Evolutionary conservation across 2,888 invertebrate genomes (phyloP).

Genomic region (Lottia gigantea): DNA sequence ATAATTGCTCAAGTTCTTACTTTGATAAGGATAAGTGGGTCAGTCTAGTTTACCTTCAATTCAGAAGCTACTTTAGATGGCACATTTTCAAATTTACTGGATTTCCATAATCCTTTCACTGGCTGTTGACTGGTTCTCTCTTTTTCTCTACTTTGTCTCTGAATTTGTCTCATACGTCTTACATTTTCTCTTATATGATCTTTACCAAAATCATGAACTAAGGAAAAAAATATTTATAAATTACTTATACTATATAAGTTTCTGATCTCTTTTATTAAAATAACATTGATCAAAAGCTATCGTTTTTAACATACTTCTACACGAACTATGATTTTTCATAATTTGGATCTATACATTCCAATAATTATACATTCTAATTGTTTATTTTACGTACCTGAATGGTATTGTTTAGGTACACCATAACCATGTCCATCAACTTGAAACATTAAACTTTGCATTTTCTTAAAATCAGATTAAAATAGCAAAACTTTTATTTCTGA

Average conservation of each 20-base stretch:
- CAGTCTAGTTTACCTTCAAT: conserved; percentile 40
- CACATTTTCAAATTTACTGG: conserved; percentile 63
- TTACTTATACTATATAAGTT: not conserved
- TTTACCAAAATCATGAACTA: conserved; percentile 47
- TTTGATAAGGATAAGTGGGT: no score
- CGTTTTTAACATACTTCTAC: no score
- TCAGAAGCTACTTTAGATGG: conserved; percentile 61
- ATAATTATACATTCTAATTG: no score
- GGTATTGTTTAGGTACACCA: conserved; percentile 37
- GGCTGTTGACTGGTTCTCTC: conserved; percentile 57
- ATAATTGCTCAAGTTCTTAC: no score
- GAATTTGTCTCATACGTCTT: conserved; percentile 65
- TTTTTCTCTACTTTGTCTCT: conserved; percentile 52
- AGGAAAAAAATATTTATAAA: conserved; percentile 9
- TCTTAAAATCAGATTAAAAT: not conserved
- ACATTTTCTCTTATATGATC: conserved; percentile 66
- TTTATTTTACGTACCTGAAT: conserved; percentile 28
- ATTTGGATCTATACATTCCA: no score
- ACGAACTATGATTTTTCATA: no score
- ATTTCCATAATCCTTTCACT: conserved; percentile 67
- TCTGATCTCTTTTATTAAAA: no score
- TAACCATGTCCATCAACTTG: conserved; percentile 41
- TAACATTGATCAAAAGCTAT: no score
- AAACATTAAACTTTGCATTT: conserved; percentile 33
- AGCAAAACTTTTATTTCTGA: no score